Conservation (phyloP, 92 coral and sea anemone species). For the Palythoa grandiflora region DNA sequence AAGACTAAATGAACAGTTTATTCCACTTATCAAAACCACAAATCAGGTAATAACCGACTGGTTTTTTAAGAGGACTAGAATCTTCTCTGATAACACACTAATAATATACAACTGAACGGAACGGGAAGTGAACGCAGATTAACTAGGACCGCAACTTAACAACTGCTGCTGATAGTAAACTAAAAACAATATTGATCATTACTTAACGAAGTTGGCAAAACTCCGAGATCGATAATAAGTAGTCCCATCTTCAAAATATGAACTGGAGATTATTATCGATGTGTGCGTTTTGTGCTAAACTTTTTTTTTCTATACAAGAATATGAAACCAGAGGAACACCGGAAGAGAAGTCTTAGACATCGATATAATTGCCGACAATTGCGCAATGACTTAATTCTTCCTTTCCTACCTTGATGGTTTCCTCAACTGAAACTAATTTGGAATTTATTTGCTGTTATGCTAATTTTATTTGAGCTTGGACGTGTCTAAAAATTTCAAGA, state of each 20-base stretch:
- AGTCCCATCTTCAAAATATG: not conserved
- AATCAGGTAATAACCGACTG: not conserved
- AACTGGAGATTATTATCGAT: not conserved
- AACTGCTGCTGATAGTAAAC: not conserved
- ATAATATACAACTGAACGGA: not conserved
- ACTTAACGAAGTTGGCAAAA: not conserved
- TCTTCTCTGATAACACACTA: not conserved
- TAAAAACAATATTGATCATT: not conserved
- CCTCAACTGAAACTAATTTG: not conserved
- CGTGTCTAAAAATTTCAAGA: not conserved
- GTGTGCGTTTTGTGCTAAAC: not conserved
- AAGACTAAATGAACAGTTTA: not conserved
- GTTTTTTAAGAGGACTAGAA: not conserved
- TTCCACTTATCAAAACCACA: not conserved
- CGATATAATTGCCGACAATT: not conserved
- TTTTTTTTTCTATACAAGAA: not conserved
- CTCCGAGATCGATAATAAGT: not conserved
- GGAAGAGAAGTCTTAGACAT: not conserved
- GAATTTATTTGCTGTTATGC: not conserved
- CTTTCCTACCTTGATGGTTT: not conserved
- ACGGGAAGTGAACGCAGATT: too few relatives aligned
- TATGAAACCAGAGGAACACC: too few relatives aligned
- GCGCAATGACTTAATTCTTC: not conserved
- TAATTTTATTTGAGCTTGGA: not conserved
- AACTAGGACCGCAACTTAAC: too few relatives aligned